phyloP scores from a whole-genome alignment of 1,140 invertebrate genomes.

The Himalopsyche phryganea region DNA sequence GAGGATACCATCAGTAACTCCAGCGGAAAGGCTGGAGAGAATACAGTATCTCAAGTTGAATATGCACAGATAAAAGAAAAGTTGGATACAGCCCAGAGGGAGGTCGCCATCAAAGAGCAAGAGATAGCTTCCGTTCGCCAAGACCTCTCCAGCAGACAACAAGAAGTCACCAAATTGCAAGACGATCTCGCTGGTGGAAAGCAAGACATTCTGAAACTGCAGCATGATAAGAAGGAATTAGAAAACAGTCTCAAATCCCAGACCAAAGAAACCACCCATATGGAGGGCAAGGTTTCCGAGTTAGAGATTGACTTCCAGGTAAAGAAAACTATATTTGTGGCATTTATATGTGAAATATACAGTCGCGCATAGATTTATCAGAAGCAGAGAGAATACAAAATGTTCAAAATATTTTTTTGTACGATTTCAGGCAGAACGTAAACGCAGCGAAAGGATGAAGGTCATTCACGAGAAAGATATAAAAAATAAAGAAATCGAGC shows the following conservation, averaged over 20 bases:
- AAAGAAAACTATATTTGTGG: conserved; percentile 18
- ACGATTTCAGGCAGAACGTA: conserved; percentile 57
- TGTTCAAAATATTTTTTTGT: neutral
- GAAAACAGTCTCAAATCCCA: conserved; percentile 54
- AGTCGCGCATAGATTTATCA: neutral
- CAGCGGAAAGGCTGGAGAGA: conserved; percentile 50
- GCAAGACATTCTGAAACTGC: conserved; percentile 63
- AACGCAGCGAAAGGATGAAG: conserved; percentile 60
- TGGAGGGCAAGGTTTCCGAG: conserved; percentile 59
- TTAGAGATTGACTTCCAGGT: conserved; percentile 62
- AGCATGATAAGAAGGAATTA: conserved; percentile 56
- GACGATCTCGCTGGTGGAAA: conserved; percentile 51
- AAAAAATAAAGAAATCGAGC: conserved; percentile 64
- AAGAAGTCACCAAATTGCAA: conserved; percentile 51
- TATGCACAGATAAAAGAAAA: conserved; percentile 53
- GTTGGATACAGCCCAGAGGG: conserved; percentile 43
- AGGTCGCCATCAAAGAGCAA: conserved; percentile 38
- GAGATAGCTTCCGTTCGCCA: conserved; percentile 41
- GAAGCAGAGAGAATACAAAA: neutral
- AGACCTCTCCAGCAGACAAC: conserved; percentile 41
- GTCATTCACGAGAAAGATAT: conserved; percentile 58
- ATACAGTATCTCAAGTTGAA: conserved; percentile 52
- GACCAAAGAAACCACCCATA: conserved; percentile 55
- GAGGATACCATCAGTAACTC: conserved; percentile 52
- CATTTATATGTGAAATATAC: neutral